phyloP scores from a whole-genome alignment of 2,113 vertebrate species.

The Anolis carolinensis region DNA sequence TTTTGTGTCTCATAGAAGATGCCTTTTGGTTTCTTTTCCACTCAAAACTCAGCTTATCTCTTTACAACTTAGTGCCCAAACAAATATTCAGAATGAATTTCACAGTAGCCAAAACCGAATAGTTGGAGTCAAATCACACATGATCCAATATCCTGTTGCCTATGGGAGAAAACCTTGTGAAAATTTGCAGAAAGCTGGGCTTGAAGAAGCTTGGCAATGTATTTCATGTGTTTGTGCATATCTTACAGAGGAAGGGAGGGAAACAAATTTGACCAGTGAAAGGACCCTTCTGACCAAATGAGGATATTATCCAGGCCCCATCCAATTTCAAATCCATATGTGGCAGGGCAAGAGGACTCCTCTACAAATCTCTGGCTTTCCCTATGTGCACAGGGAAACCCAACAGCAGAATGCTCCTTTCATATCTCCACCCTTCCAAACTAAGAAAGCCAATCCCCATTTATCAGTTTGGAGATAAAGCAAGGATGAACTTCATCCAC shows the following conservation, averaged over 20 bases:
- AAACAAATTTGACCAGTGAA: too few species aligned
- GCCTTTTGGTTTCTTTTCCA: background rate
- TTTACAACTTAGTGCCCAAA: background rate
- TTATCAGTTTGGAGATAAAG: too few species aligned
- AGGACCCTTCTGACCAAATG: too few species aligned
- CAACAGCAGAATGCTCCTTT: too few species aligned
- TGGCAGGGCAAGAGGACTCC: background rate
- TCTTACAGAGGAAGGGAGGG: too few species aligned
- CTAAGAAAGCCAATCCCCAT: too few species aligned
- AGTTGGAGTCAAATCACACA: background rate
- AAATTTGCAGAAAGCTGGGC: background rate
- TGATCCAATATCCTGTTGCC: background rate
- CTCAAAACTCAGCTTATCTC: background rate
- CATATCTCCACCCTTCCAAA: too few species aligned
- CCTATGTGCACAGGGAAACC: background rate
- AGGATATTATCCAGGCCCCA: too few species aligned
- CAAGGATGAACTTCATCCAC: too few species aligned
- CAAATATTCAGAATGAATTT: slow-evolving; percentile 15
- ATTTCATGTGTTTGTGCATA: too few species aligned
- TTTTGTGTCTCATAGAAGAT: background rate
- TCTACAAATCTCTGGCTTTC: background rate
- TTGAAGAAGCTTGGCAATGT: background rate
- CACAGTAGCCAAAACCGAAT: background rate
- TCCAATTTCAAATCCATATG: too few species aligned
- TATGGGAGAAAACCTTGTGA: background rate